Evolutionary conservation across 2,113 vertebrate species (phyloP).

Genomic region (Callospermophilus lateralis): DNA sequence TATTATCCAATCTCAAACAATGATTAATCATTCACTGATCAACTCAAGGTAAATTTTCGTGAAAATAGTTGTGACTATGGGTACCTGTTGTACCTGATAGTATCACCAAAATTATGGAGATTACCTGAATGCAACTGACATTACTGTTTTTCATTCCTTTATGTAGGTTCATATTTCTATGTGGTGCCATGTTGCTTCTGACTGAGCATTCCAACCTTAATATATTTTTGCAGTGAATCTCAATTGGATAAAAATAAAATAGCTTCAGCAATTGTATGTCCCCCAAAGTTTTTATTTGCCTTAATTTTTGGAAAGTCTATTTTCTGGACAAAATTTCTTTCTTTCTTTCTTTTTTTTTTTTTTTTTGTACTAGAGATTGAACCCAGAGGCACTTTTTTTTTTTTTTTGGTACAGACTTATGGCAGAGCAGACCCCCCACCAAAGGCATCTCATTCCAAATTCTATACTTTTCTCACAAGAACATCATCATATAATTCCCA

Average conservation of each 20-base stretch:
- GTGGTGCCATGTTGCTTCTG: not conserved
- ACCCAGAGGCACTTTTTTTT: too few relatives aligned
- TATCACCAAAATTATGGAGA: not conserved
- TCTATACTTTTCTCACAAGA: not conserved
- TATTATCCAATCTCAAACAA: not conserved
- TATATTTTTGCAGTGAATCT: too few relatives aligned
- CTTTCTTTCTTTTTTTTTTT: too few relatives aligned
- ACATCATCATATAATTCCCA: not conserved
- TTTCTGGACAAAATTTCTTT: not conserved
- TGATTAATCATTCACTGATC: not conserved
- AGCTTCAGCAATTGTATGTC: not conserved
- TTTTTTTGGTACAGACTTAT: too few relatives aligned
- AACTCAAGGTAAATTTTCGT: not conserved
- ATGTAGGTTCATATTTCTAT: not conserved
- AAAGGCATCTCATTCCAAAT: not conserved
- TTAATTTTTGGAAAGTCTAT: not conserved
- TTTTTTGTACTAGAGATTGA: too few relatives aligned
- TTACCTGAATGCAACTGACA: not conserved
- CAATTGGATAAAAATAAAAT: not conserved
- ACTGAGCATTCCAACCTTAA: not conserved
- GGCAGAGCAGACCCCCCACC: not conserved
- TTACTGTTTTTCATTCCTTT: not conserved
- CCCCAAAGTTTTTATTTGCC: not conserved
- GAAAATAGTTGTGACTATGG: not conserved
- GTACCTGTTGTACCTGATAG: not conserved